Evolutionary conservation across 2,888 invertebrate genomes (phyloP).

Genomic region (Tinea pellionella): DNA sequence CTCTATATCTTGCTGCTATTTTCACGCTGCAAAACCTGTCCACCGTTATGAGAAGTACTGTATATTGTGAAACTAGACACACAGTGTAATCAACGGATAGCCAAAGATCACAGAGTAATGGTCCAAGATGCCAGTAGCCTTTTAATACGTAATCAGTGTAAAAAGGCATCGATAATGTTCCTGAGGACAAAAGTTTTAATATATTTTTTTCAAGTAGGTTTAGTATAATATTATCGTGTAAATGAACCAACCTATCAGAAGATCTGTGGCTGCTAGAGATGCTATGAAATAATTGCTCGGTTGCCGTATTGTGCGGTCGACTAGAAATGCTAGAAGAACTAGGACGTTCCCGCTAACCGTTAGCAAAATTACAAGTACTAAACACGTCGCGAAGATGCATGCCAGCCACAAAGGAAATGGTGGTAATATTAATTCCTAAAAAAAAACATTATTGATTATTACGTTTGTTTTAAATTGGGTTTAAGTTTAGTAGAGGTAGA

Average conservation of each 20-base stretch:
- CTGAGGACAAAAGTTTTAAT: slow-evolving; percentile 55
- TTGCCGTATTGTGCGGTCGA: slow-evolving; percentile 92
- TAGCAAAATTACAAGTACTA: slow-evolving; percentile 88
- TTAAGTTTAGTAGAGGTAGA: neutral
- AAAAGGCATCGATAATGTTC: slow-evolving; percentile 98
- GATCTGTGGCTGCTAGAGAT: slow-evolving; percentile 95
- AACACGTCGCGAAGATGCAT: slow-evolving; percentile 86
- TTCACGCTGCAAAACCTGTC: slow-evolving; percentile 99
- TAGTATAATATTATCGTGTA: neutral
- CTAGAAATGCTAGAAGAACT: slow-evolving; percentile 93
- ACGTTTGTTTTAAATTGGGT: neutral
- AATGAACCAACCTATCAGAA: slow-evolving; percentile 87
- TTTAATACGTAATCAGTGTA: slow-evolving; percentile 97
- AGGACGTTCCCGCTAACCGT: slow-evolving; percentile 96
- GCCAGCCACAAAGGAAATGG: slow-evolving; percentile 93
- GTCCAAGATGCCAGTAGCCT: slow-evolving; percentile 97
- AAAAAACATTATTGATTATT: slow-evolving; percentile 15
- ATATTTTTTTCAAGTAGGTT: neutral
- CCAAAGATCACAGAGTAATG: slow-evolving; percentile 97
- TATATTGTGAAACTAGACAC: slow-evolving; percentile 98
- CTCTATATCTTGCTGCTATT: slow-evolving; percentile 95
- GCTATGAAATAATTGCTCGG: slow-evolving; percentile 99
- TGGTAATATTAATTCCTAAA: slow-evolving; percentile 74
- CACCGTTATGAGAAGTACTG: slow-evolving; percentile 97
- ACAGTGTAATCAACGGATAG: slow-evolving; percentile 98